These are phyloP conservation scores for Trichopria drosophilae DNA, from an alignment of 2,888 invertebrate species.

Conservation along the genomic window DNA sequence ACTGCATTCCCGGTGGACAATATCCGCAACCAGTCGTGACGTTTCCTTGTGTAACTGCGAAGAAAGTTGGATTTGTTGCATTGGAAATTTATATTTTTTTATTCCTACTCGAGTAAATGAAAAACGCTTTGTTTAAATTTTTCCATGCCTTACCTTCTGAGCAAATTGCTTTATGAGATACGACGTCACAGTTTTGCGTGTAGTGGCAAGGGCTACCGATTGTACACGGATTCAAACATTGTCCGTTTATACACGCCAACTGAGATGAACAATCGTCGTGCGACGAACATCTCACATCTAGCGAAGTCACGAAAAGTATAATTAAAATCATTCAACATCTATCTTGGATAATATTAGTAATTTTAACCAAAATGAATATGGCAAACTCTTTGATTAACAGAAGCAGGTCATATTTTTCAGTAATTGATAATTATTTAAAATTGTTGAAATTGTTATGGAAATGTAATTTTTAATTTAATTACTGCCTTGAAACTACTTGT, in stretches of 20 bases:
- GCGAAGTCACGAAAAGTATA: neutral
- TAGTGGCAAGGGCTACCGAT: constrained; percentile 73
- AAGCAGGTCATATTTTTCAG: neutral
- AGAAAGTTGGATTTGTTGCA: neutral
- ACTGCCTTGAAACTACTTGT: too few species aligned
- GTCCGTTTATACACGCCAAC: constrained; percentile 76
- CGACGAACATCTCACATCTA: constrained; percentile 78
- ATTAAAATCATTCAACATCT: neutral
- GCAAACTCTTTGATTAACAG: neutral
- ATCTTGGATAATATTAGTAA: too few species aligned
- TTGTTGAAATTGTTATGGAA: neutral
- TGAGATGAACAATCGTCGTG: constrained; percentile 79
- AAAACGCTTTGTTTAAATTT: neutral
- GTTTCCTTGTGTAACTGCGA: constrained; percentile 25
- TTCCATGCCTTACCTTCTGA: constrained; percentile 66
- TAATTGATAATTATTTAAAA: constrained; percentile 3
- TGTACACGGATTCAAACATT: constrained; percentile 82
- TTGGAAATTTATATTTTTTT: neutral
- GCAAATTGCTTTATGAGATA: constrained; percentile 82
- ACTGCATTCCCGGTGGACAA: constrained; percentile 76
- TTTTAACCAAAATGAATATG: too few species aligned
- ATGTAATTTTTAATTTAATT: too few species aligned
- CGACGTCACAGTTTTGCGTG: constrained; percentile 79
- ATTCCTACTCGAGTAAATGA: neutral
- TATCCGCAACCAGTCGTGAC: constrained; percentile 60